Base-by-base conservation (phyloP, 2,113 vertebrate genomes). In the Scopus umbretta region DNA sequence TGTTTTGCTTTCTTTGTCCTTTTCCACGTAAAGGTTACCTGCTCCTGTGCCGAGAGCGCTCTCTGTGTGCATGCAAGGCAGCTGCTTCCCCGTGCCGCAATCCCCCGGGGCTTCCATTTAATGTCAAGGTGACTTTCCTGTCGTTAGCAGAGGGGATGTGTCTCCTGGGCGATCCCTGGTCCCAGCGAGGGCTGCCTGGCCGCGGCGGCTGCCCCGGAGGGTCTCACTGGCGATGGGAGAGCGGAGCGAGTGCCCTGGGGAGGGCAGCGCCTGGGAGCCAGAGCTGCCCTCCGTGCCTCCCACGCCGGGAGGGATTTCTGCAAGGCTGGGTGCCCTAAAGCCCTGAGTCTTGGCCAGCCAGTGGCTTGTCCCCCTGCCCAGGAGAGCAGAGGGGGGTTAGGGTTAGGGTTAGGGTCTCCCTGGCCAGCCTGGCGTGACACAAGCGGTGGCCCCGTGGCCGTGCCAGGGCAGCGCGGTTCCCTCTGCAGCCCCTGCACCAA, bases 61-160 rank as follows among this genome's bases (percentile, higher is more conserved):
- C 30, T 30, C 30, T 7, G 10, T 2, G 16, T 6, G 36, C 8
- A 1, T 2, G 7, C 72, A 16, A n/a, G 61, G n/a, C n/a, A 27
- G 71, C 42, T 8, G 30, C 21, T 36, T 25, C 74, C 40, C 43
- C 2, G 16, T 12, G 5, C 47, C 7, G 21, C 47, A 0, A 0
- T 45, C 45, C 63, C 32, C 38, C 2, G 7, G 29, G 21, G 32
- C 38, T 45, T 26, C 66, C 12, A 1, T 18, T 45, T 8, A 14
- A 27, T 6, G 19, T 17, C 26, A 12, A 52, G 26, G 47, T 59
- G 56, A 36, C 53, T 59, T 43, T n/a, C 23, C 36, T 6, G 19
- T 18, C 17, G 25, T 36, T 27, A 11, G 19, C 5, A 6, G 34
- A 12, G 32, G 42, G 23, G 29, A 40, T 2, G 25, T 5, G 30